Conservation (phyloP, 2,888 invertebrate genomes). For the Lithophane leautieri region DNA sequence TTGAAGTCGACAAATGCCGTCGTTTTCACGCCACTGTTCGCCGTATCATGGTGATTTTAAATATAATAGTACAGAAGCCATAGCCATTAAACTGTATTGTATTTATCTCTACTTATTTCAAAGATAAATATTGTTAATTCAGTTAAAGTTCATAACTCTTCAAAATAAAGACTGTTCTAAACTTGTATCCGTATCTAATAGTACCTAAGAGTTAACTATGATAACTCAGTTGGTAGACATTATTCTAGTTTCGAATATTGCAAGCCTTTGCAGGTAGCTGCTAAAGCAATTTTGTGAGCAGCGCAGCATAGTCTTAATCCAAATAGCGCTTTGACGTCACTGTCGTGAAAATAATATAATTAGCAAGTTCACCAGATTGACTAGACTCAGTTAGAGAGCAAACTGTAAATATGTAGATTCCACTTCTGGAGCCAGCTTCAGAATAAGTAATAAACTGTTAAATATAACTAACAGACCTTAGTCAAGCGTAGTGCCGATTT, state of each 20-base stretch:
- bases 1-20: slow-evolving; percentile 30
- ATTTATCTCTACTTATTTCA: background rate
- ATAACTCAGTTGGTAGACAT: background rate
- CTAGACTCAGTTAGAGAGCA: slow-evolving; percentile 1
- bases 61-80: background rate
- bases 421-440: slow-evolving; percentile 5
- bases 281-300: slow-evolving; percentile 26
- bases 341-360: slow-evolving; percentile 28
- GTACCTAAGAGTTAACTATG: background rate
- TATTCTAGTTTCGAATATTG: background rate
- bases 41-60: slow-evolving; percentile 8
- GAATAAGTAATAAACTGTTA: slow-evolving; percentile 6
- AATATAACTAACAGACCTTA: background rate
- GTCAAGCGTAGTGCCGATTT: slow-evolving; percentile 2
- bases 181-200: background rate
- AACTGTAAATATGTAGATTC: slow-evolving; percentile 34
- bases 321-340: background rate
- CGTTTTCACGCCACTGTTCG: slow-evolving; percentile 16
- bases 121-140: background rate
- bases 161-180: background rate
- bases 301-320: slow-evolving; percentile 4
- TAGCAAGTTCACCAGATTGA: slow-evolving; percentile 35
- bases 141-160: background rate
- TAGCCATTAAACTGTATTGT: background rate
- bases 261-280: slow-evolving; percentile 6